These are phyloP conservation scores for Larimichthys crocea DNA, from an alignment of 2,113 vertebrate genomes.

Conservation along the genomic window DNA sequence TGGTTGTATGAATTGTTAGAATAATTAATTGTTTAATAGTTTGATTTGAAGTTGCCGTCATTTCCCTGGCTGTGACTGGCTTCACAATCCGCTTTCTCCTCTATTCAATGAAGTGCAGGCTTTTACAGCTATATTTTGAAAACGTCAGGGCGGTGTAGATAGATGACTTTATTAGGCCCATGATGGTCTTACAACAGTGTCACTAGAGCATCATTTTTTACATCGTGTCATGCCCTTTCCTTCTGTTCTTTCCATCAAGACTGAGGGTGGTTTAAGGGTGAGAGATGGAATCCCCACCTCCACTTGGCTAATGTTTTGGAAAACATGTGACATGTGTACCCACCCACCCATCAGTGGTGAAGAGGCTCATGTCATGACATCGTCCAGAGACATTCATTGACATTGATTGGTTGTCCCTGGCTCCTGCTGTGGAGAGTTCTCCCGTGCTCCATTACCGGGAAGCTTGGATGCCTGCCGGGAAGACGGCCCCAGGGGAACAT, in stretches of 20 bases:
- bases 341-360: conserved; percentile 9
- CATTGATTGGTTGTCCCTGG: conserved; percentile 70
- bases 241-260: neutral
- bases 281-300: conserved; percentile 12
- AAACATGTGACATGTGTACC: conserved; percentile 13
- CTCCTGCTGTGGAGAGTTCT: conserved; percentile 60
- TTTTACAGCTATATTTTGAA: too few species aligned
- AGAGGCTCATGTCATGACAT: conserved; percentile 54
- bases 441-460: conserved; percentile 66
- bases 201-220: neutral
- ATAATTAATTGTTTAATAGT: too few species aligned
- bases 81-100: too few species aligned
- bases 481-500: conserved; percentile 48
- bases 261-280: neutral
- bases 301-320: neutral
- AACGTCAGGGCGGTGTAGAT: too few species aligned
- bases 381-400: conserved; percentile 39
- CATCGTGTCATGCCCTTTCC: neutral
- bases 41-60: too few species aligned
- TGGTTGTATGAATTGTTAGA: neutral
- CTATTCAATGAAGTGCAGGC: too few species aligned
- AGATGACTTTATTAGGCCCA: too few species aligned
- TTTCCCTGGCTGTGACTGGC: too few species aligned
- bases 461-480: conserved; percentile 66
- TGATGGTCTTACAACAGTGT: neutral